Evolutionary conservation across 2,888 invertebrate species (phyloP), one percentile per base, ranked within the genome.

Genomic region (Cecidostiba fungosa): DNA sequence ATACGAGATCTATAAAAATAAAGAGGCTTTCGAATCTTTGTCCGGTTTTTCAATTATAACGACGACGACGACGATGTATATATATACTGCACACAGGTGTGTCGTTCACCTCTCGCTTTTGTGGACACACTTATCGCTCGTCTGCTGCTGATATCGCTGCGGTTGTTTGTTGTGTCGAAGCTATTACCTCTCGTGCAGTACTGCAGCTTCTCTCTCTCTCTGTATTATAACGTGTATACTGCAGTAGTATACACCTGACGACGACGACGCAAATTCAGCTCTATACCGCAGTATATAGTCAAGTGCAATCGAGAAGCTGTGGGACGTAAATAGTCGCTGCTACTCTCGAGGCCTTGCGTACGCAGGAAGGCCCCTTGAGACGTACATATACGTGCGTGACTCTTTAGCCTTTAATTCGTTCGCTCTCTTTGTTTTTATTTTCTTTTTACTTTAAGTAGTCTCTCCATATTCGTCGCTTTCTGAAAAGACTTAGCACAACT

Each of bases 81-180:
- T 14, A 16, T 19, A 3, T 62, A 26, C 72, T 72, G 4, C 26
- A 72, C 12, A 19, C 43, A 36, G 39, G 73, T 73, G 73, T 73
- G 73, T 73, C 47, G 26, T 73, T 73, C 73, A 73, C 73, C 73
- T 43, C 39, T 69, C 32, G 36, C 66, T 66, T 66, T 66, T 66
- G 26, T 66, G 66, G 66, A 66, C 66, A 66, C 29, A 66, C 66
- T 14, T 66, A 26, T 29, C 29, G 26, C 26, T n/a, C 54, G n/a
- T 29, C 62, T 62, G 23, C 10, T 6, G 62, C 62, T 12, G 26
- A 62, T 62, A 62, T 62, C 14, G 26, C 3, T 12, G 23, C 19
- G 62, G 62, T 62, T 43, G 43, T 43, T 43, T 43, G 43, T 43
- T 43, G 43, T 43, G 43, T 2, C 43, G 43, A 43, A 10, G 43